Evolutionary conservation across 2,888 invertebrate genomes (phyloP), one percentile per base, ranked within the genome.

Genomic region (Platycnemis pennipes): DNA sequence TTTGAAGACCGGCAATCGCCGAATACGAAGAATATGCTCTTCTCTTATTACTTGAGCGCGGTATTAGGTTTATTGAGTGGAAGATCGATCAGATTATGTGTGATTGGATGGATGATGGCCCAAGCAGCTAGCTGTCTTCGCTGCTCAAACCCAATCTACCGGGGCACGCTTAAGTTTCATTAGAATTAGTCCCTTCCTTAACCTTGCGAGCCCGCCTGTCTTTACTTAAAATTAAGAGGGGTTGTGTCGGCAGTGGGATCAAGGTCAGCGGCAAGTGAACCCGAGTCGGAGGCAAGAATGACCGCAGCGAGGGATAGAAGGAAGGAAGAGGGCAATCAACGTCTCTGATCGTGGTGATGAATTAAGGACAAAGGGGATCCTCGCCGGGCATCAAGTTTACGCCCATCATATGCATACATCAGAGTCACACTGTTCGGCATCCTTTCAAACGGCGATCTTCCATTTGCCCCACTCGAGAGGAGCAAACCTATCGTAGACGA

Each of bases 261-360:
- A 77, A 77, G 69, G 69, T 77, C 69, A 77, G 69, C 19, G 2
- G 69, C 69, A 37, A 77, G 31, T 37, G 69, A 77, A 7, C 13
- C 31, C 16, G 31, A 11, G 1, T 3, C 4, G 37, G 37, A 77
- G 69, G 69, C 69, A 77, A 77, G n/a, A 16, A 37, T 77, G 69
- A 77, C 26, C 69, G 69, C 37, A 26, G 69, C 69, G 11, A 1
- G 31, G n/a, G 69, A 8, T 77, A n/a, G 8, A 8, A 77, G 69
- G 26, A n/a, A 77, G 69, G 69, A 77, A 77, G 69, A 77, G 69
- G 37, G 69, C 69, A 77, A 77, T 77, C 69, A 77, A 77, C 31
- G 37, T 31, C 69, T 31, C 69, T 77, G 69, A 77, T 77, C 37
- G 31, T 31, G 69, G 16, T 77, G 69, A 77, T 77, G 69, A 77